Evolutionary conservation across 2,797 vertebrate species (phyloP).

Genomic region (Scolopax rusticola): DNA sequence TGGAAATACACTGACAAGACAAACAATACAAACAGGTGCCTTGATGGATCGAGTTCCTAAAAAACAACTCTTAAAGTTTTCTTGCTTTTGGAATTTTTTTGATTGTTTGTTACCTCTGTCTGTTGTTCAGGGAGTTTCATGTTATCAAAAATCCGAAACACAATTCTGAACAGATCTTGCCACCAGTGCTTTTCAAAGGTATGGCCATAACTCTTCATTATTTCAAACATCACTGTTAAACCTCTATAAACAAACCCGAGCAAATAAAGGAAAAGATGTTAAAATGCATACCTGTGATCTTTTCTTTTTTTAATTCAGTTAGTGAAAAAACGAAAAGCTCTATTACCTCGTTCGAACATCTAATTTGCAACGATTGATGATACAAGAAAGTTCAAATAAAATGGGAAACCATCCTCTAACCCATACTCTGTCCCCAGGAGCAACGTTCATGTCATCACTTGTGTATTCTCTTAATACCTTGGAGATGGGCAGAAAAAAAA

Average conservation of each 20-base stretch:
- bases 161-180: constrained; percentile 96
- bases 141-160: constrained; percentile 97
- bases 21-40: neutral
- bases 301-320: neutral
- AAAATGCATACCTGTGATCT: neutral
- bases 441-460: constrained; percentile 97
- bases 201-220: constrained; percentile 97
- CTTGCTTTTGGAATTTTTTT: neutral
- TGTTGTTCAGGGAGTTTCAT: constrained; percentile 98
- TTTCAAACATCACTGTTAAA: constrained; percentile 98
- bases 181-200: constrained; percentile 98
- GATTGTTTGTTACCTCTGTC: constrained; percentile 86
- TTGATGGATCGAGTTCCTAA: neutral
- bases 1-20: neutral
- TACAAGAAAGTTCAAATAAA: constrained; percentile 95
- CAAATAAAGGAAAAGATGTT: neutral
- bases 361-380: constrained; percentile 96
- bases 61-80: neutral
- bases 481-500: neutral
- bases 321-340: neutral
- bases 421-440: constrained; percentile 94
- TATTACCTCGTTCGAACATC: constrained; percentile 93
- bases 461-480: constrained; percentile 95
- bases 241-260: constrained; percentile 80
- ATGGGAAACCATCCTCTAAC: constrained; percentile 98